Base-by-base conservation (phyloP, 2,888 invertebrate species). In the Scaptomyza caliginosa region DNA sequence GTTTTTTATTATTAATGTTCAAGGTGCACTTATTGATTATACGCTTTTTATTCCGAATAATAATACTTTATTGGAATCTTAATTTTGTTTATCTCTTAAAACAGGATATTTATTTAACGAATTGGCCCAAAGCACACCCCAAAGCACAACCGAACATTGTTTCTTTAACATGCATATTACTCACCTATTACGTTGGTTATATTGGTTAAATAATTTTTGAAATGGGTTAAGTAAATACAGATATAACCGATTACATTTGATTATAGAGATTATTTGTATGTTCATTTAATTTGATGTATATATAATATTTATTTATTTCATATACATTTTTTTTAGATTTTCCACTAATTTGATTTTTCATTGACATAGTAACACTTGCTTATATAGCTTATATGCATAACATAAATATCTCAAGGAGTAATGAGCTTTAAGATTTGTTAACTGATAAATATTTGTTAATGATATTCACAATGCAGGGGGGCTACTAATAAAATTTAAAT, bases 381-480 rank as follows among this genome's bases (percentile, higher is more conserved):
- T 65, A 50, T 63, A 36, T 46, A 57, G 46, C 48, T 55, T 60
- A 57, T 38, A 57, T 40, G 32, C 34, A 55, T 54, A 67, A 67
- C 40, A 16, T 52, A 34, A 32, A 38, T 59, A 49, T 30, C 43
- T 59, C 66, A 49, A 36, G 21, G n/a, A 49, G 34, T 21, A 40
- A 38, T 36, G 13, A 42, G 30, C 26, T 32, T 46, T 32, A 46
- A 26, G 28, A 50, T 43, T 52, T 52, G 45, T 73, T 63, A 65
- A 49, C 51, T 74, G 40, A 64, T 65, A 49, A 51, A 36, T 67
- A 45, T 40, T 39, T 49, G 10, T 42, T 55, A 23, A 77, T 77
- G 64, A 60, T 56, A 66, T 74, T 71, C 78, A 84, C 78, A 81
- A 77, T 55, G 54, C 40, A 45, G 36, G 21, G 16, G 16, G 26